Evolutionary conservation across 2,888 invertebrate species (phyloP).

Genomic region (Bibio marci): DNA sequence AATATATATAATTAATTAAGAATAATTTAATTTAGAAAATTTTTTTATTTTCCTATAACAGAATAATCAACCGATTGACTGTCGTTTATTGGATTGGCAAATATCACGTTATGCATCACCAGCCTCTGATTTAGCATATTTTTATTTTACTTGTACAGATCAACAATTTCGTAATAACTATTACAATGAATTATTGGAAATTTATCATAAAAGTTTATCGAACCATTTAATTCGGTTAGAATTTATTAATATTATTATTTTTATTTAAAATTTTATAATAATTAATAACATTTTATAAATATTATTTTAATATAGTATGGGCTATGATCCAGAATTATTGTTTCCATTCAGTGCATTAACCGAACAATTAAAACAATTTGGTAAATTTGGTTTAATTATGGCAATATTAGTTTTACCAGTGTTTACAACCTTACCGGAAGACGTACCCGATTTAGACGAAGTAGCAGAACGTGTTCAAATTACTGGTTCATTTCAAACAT

Average conservation of each 20-base stretch:
- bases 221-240: slow-evolving; percentile 16
- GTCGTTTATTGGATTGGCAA: slow-evolving; percentile 24
- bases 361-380: slow-evolving; percentile 16
- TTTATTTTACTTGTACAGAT: slow-evolving; percentile 19
- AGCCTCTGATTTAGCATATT: slow-evolving; percentile 20
- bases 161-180: slow-evolving; percentile 15
- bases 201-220: slow-evolving; percentile 16
- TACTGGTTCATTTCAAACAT: background rate
- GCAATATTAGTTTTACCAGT: slow-evolving; percentile 22
- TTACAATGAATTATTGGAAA: slow-evolving; percentile 15
- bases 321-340: slow-evolving; percentile 14
- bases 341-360: slow-evolving; percentile 17
- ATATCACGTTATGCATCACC: slow-evolving; percentile 22
- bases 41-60: slow-evolving; percentile 10
- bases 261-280: background rate
- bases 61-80: slow-evolving; percentile 10
- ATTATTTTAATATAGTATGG: slow-evolving; percentile 14
- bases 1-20: too few relatives aligned
- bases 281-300: background rate
- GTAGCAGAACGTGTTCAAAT: slow-evolving; percentile 2
- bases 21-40: background rate
- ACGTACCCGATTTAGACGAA: slow-evolving; percentile 20
- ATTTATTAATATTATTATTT: background rate
- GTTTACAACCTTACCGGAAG: slow-evolving; percentile 16
- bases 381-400: slow-evolving; percentile 18